Conservation (phyloP, 2,113 vertebrate genomes). For the Hemibagrus wyckioides region DNA sequence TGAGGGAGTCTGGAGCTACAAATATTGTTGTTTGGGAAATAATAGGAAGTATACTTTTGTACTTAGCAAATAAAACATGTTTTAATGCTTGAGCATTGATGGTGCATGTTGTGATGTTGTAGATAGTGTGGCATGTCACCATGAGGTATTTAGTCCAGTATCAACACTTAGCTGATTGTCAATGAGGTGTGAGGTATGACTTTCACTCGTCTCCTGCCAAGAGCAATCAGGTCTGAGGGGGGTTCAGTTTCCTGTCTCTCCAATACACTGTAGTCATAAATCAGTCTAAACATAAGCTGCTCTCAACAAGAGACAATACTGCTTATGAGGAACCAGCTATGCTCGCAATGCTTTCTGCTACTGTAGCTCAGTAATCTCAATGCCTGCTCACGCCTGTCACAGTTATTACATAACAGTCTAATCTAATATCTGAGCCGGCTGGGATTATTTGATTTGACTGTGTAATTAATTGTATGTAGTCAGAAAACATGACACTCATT, state of each 20-base stretch:
- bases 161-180: constrained; percentile 36
- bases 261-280: constrained; percentile 29
- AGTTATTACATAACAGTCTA: neutral
- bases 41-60: too few species aligned
- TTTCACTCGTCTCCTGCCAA: constrained; percentile 39
- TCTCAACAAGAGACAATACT: constrained; percentile 44
- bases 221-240: constrained; percentile 32
- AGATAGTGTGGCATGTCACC: neutral
- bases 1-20: neutral
- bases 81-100: neutral
- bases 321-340: neutral
- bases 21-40: neutral
- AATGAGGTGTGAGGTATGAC: constrained; percentile 37
- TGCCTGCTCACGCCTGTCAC: neutral
- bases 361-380: neutral
- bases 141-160: constrained; percentile 30
- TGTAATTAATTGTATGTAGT: neutral
- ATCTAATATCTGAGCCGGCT: neutral
- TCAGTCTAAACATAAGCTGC: constrained; percentile 42
- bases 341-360: constrained; percentile 10
- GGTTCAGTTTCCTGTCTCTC: constrained; percentile 9
- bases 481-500: neutral
- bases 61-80: neutral
- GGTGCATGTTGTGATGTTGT: neutral
- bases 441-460: neutral